phyloP scores from a whole-genome alignment of 2,113 vertebrate genomes.

The Pteruthius melanotis region DNA sequence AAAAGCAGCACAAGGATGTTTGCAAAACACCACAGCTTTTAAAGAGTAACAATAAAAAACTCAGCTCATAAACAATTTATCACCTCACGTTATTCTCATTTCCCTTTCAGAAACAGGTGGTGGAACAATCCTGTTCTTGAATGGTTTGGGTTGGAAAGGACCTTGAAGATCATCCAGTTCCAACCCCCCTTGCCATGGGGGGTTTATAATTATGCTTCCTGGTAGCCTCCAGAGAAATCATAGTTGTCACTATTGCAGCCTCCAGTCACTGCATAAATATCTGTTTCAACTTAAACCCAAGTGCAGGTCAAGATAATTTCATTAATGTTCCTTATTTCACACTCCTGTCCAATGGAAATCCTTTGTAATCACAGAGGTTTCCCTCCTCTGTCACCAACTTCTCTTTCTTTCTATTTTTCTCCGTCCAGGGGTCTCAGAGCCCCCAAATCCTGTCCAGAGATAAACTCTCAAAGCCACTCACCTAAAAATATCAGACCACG shows the following conservation, averaged over 20 bases:
- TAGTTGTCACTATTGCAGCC: not conserved
- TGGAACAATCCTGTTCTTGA: not conserved
- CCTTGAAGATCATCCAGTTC: not conserved
- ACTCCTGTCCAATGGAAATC: not conserved
- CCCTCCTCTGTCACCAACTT: not conserved
- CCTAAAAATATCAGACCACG: not conserved
- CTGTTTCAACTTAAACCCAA: not conserved
- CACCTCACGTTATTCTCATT: not conserved
- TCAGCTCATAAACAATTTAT: not conserved
- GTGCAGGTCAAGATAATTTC: not conserved
- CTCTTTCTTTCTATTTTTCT: not conserved
- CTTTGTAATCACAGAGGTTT: not conserved
- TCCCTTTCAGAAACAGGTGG: not conserved
- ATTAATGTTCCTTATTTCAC: not conserved
- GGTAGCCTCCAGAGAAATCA: not conserved
- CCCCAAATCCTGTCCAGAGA: not conserved
- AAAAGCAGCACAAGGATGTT: not conserved
- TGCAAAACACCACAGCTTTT: not conserved
- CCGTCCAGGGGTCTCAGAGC: not conserved
- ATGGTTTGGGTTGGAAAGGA: not conserved
- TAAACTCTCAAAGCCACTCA: not conserved
- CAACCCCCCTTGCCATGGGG: not conserved
- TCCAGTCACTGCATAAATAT: not conserved
- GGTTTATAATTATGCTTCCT: not conserved
- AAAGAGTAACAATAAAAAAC: not conserved